Conservation (phyloP, 2,113 vertebrate genomes). For the Muntiacus muntjak region DNA sequence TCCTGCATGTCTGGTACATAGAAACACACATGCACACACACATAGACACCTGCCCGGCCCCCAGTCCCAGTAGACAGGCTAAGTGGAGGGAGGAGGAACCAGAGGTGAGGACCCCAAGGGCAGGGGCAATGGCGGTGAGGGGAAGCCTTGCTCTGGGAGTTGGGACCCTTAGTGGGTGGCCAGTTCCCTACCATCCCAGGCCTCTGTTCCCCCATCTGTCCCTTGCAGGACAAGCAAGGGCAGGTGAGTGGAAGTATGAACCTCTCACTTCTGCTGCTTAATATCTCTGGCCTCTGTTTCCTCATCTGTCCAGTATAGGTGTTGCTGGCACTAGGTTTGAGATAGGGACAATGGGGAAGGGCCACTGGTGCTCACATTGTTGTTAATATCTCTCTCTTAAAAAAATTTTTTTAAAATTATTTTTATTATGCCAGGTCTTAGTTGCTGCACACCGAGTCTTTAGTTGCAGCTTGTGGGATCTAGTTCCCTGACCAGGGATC, state of each 20-base stretch:
- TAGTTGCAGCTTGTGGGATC: background rate
- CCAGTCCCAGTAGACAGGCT: background rate
- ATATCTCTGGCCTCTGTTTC: background rate
- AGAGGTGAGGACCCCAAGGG: accelerated
- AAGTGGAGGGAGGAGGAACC: background rate
- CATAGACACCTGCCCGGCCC: background rate
- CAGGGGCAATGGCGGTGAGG: background rate
- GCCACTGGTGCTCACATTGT: accelerated
- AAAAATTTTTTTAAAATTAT: accelerated
- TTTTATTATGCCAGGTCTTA: background rate
- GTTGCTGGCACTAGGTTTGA: accelerated
- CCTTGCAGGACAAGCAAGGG: background rate
- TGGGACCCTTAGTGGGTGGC: background rate
- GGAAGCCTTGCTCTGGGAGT: background rate
- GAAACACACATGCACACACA: background rate
- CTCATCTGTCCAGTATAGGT: background rate
- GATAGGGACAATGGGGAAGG: background rate
- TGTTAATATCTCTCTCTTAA: background rate
- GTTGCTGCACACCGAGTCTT: background rate
- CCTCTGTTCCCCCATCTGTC: background rate
- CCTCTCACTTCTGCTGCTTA: background rate
- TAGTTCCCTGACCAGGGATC: background rate
- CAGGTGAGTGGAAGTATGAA: too few species aligned
- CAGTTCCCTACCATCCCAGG: background rate
- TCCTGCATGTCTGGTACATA: background rate